A percentile compares a stretch with the other conserved stretches of the same genome.
Conservation (phyloP, 2,888 invertebrate species). For the Drosophila histrio region DNA sequence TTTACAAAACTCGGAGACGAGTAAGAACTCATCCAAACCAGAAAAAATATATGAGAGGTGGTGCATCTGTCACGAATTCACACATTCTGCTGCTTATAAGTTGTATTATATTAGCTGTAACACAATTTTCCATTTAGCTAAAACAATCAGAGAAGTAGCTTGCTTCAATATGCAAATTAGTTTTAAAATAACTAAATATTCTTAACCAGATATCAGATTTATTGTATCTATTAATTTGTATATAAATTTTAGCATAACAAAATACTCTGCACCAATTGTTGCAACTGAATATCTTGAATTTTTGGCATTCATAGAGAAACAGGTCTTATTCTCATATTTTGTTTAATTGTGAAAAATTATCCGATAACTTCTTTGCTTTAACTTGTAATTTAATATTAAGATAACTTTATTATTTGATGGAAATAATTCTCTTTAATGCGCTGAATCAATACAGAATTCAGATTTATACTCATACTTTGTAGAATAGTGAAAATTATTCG, state of each 20-base stretch:
- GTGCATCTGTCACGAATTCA: neutral
- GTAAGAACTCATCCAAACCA: conserved; percentile 17
- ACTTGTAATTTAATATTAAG: too few relatives aligned
- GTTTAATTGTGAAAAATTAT: neutral
- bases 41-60: neutral
- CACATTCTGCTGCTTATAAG: neutral
- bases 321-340: too few relatives aligned
- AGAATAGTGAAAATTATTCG: neutral
- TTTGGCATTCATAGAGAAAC: too few relatives aligned
- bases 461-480: too few relatives aligned
- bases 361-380: too few relatives aligned
- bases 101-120: neutral
- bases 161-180: neutral
- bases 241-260: too few relatives aligned
- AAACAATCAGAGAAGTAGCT: neutral
- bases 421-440: too few relatives aligned
- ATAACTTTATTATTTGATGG: too few relatives aligned
- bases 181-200: neutral
- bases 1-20: conserved; percentile 1
- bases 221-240: too few relatives aligned
- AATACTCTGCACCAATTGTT: too few relatives aligned
- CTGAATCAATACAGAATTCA: too few relatives aligned
- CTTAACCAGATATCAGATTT: neutral
- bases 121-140: neutral
- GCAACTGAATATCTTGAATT: too few relatives aligned